Percentiles rank a stretch among this genome's conserved stretches.
phyloP scores from a whole-genome alignment of 2,888 invertebrate species.

The Tetanocera ferruginea region DNA sequence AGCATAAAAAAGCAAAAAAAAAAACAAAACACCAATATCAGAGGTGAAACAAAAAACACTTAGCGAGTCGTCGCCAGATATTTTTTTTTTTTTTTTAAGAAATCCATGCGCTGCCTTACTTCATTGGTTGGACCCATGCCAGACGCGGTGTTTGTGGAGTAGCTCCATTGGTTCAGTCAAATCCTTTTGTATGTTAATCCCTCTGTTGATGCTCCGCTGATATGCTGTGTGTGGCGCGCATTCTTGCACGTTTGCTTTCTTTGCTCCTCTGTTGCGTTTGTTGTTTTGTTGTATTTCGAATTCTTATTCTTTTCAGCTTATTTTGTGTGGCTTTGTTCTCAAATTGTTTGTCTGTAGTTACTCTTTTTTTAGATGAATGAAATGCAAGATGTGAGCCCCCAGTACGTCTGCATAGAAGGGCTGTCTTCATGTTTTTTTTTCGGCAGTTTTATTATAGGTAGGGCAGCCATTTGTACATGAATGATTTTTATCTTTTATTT shows the following conservation, averaged over 20 bases:
- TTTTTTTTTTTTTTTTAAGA: background rate
- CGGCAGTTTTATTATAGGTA: background rate
- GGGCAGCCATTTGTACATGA: conserved; percentile 12
- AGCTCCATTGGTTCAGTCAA: conserved; percentile 29
- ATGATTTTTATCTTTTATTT: background rate
- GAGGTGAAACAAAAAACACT: background rate
- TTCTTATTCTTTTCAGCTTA: conserved; percentile 16
- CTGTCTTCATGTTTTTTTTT: background rate
- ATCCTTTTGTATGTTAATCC: conserved; percentile 38
- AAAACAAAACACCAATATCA: background rate
- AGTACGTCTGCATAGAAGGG: conserved; percentile 5
- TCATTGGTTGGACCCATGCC: conserved; percentile 20
- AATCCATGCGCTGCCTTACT: background rate
- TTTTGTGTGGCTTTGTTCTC: background rate
- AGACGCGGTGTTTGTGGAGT: conserved; percentile 1
- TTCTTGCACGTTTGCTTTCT: conserved; percentile 16
- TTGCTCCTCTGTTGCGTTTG: background rate
- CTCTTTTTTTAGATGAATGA: conserved; percentile 1
- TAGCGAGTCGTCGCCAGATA: background rate
- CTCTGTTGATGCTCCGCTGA: background rate
- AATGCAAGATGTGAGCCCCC: conserved; percentile 14
- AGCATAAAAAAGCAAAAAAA: background rate
- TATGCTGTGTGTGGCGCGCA: conserved; percentile 29
- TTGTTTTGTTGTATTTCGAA: background rate
- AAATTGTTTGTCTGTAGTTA: background rate